Evolutionary conservation across 2,888 invertebrate species (phyloP), one percentile per base, ranked within the genome.

Genomic region (Drosophila siamana): DNA sequence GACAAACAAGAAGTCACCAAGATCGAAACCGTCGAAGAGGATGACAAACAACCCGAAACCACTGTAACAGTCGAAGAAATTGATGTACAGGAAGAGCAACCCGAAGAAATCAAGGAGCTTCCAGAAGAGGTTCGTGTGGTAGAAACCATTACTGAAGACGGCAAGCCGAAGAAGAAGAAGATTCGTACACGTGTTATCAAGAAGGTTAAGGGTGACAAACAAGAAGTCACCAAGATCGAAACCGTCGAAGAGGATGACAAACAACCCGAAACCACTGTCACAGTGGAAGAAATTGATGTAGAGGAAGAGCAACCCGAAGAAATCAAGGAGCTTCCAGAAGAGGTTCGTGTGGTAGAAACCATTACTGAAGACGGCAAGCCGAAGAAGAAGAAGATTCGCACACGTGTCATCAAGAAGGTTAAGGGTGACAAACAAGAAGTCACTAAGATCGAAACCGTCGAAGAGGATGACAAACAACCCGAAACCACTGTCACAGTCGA

Each of bases 341-440:
- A 75, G 19, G 61, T 75, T 19, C 74, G 70, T 8, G 60, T 74
- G 0, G 28, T 74, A 13, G 74, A 75, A 60, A 63, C 73, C 0
- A 30, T 73, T 0, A 22, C 62, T 7, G 66, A 73, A 60, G 74
- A 74, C 8, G 74, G 74, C 11, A 72, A 43, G 7, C 65, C 72
- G 0, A 80, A 63, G 47, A 76, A 74, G 63, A 80, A 67, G 48
- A 78, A 69, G 67, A 76, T 78, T 2, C 78, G 78, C 16, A 78
- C 78, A 26, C 80, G 80, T n/a, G 69, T 78, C 0, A 76, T 80
- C 57, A 80, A 78, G 59, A 80, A 76, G 65, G 51, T 79, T 16
- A 80, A 79, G 62, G 80, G 78, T 28, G 74, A 69, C 54, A 80
- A 71, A 28, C 77, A 80, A 65, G 80, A 80, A 56, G 68, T 79